phyloP scores from a whole-genome alignment of 2,888 invertebrate species.

The Dilophus febrilis region DNA sequence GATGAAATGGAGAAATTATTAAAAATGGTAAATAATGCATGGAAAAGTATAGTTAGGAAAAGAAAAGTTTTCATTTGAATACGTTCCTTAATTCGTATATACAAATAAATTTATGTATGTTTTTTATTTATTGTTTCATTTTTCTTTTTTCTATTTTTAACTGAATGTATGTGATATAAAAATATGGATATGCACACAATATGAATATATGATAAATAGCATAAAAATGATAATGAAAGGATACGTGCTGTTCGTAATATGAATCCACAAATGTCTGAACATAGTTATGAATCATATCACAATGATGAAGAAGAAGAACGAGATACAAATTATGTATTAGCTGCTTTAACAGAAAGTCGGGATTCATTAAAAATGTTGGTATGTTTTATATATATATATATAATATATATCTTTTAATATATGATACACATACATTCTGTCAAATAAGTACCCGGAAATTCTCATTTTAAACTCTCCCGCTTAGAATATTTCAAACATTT shows the following conservation, averaged over 20 bases:
- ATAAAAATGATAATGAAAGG: neutral
- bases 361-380: constrained; percentile 13
- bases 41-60: no score
- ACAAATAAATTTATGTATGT: neutral
- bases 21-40: neutral
- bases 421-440: no score
- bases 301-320: constrained; percentile 12
- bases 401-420: no score
- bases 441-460: no score
- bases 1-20: neutral
- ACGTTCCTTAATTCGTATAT: no score
- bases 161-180: no score
- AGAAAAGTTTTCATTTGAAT: no score
- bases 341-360: constrained; percentile 14
- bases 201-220: no score
- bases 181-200: no score
- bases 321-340: constrained; percentile 14
- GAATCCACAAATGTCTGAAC: neutral
- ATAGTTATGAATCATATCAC: neutral
- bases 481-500: no score
- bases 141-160: no score
- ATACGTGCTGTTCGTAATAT: neutral
- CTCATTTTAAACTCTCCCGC: no score
- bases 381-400: constrained; percentile 6
- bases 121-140: neutral